phyloP scores from a whole-genome alignment of 2,113 vertebrate genomes.

The Microcebus ravelobensis region DNA sequence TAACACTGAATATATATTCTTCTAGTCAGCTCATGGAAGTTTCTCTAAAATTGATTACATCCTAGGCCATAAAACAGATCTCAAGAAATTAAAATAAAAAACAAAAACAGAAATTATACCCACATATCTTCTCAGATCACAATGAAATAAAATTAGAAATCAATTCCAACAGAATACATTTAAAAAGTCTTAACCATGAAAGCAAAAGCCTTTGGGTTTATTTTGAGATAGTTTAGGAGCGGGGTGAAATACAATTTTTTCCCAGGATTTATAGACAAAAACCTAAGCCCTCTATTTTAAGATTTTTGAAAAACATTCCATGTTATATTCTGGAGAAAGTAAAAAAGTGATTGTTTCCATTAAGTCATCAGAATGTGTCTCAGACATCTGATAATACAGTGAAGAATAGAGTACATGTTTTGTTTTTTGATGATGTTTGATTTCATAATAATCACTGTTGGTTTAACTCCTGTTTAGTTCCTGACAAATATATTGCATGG shows the following conservation, averaged over 20 bases:
- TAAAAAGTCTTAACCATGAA: slow-evolving; percentile 29
- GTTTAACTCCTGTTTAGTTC: slow-evolving; percentile 86
- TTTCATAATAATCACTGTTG: slow-evolving; percentile 78
- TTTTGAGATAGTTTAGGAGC: slow-evolving; percentile 64
- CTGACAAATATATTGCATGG: slow-evolving; percentile 87
- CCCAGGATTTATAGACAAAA: slow-evolving; percentile 64
- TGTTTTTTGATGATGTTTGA: slow-evolving; percentile 35
- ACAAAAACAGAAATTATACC: no score
- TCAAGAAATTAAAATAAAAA: no score
- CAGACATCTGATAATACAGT: not conserved
- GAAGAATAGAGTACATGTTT: slow-evolving; percentile 12
- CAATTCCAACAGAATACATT: no score
- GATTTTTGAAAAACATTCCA: slow-evolving; percentile 67
- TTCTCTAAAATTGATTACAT: no score
- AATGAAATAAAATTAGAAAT: no score
- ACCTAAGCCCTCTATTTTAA: slow-evolving; percentile 62
- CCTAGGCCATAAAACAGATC: no score
- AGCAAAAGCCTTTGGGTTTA: slow-evolving; percentile 62
- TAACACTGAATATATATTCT: no score
- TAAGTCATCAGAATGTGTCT: slow-evolving; percentile 63
- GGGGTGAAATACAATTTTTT: slow-evolving; percentile 55
- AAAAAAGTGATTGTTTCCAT: slow-evolving; percentile 56
- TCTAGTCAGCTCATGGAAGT: no score
- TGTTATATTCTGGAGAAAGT: slow-evolving; percentile 59
- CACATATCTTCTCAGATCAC: no score